Evolutionary conservation across 2,797 vertebrate species (phyloP).

Genomic region (Sphenopsis melanotis): DNA sequence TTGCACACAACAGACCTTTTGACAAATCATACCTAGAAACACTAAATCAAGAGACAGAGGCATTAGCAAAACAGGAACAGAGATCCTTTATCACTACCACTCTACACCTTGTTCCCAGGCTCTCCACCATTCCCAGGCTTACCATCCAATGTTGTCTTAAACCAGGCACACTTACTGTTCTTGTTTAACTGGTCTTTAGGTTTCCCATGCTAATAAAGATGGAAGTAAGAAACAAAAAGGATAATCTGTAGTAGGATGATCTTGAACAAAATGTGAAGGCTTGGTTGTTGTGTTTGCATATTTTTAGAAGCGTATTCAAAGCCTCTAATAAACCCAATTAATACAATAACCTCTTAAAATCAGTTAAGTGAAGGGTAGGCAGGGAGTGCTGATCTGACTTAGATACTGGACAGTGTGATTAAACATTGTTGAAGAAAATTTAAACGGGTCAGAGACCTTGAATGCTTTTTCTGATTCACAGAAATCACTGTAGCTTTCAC

Average conservation of each 20-base stretch:
- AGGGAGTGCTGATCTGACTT: background rate
- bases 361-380: background rate
- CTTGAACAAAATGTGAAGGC: background rate
- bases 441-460: background rate
- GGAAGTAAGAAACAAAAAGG: background rate
- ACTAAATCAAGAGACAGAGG: background rate
- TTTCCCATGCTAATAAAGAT: background rate
- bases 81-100: background rate
- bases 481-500: background rate
- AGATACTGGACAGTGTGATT: background rate
- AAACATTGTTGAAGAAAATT: background rate
- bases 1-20: background rate
- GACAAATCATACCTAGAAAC: background rate
- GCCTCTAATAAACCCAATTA: background rate
- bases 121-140: background rate
- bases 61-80: background rate
- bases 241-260: background rate
- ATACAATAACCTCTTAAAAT: background rate
- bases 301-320: background rate
- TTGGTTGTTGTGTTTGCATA: background rate
- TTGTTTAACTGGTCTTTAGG: background rate
- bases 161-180: background rate
- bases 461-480: background rate
- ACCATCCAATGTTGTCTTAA: background rate
- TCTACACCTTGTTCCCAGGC: background rate